These are phyloP conservation scores for Xanthorhoe designata DNA, from an alignment of 2,888 invertebrate species.

Conservation along the genomic window DNA sequence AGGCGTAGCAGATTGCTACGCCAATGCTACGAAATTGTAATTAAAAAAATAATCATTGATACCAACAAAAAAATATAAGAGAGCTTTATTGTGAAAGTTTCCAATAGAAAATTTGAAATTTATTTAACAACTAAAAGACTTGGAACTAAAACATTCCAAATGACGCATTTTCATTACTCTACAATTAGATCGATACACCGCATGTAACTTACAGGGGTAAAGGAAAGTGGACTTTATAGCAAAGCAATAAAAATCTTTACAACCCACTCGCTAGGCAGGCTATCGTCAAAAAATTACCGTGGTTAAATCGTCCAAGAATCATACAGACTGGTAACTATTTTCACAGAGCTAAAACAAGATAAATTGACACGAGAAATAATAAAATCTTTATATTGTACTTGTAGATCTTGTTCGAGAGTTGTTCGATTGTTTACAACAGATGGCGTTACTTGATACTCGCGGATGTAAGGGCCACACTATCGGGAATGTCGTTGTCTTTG, in stretches of 20 bases:
- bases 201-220: not conserved
- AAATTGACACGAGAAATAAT: conserved; percentile 32
- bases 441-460: conserved; percentile 55
- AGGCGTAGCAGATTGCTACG: not conserved
- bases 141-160: not conserved
- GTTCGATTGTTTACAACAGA: conserved; percentile 43
- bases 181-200: not conserved
- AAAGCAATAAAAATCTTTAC: not conserved
- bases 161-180: not conserved
- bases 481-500: too few species aligned
- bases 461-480: conserved; percentile 1
- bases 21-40: not conserved
- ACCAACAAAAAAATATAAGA: not conserved
- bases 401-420: conserved; percentile 55
- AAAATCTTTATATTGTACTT: conserved; percentile 61
- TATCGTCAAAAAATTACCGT: conserved; percentile 23
- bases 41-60: not conserved
- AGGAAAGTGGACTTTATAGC: not conserved
- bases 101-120: not conserved
- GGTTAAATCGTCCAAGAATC: conserved; percentile 32
- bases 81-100: not conserved
- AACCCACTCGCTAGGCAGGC: not conserved
- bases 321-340: conserved; percentile 70
- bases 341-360: conserved; percentile 47
- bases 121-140: not conserved